Base-by-base conservation (phyloP, 2,113 vertebrate species). In the Procavia capensis region DNA sequence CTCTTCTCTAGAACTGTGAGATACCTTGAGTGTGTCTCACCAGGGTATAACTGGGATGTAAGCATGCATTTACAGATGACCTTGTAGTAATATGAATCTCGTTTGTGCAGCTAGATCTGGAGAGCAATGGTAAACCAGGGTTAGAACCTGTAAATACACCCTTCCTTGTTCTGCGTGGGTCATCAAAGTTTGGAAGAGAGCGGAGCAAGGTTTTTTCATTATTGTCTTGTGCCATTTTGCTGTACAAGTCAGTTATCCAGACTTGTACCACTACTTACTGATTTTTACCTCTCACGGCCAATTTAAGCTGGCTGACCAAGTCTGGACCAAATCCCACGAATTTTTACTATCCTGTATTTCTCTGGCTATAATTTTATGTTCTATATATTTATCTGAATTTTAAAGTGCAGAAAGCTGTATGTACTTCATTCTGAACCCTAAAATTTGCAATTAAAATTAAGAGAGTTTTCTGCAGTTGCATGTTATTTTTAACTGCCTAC, bases 121-220 rank as follows among this genome's bases (percentile, higher is more conserved):
- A 95, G 92, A 85, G 34, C 75, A 68, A 50, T 76, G 61, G 88
- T 87, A 93, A 95, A 96, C 93, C 80, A 91, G 92, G 88, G 79
- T 92, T 68, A 57, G 78, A 93, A 91, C 19, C 47, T 94, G 64
- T 39, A 95, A 93, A 95, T 80, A 87, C 50, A 82, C 90, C 88
- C 94, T 82, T 79, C 17, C 36, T 0, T 0, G 72, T 83, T 68
- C 70, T 90, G 85, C 72, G 31, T 74, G 82, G 61, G 79, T 92
- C 88, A 90, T 88, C 90, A 93, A 90, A 95, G 68, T 47, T 39
- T 54, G 39, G 81, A 74, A 93, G 89, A 93, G 85, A 90, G 50
- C 75, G 82, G 59, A 97, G 90, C 29, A 68, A 93, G 43, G 9
- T 20, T 24, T 95, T 82, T 90, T 82, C 2, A 1, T 93, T 79